Conservation (phyloP, 2,797 vertebrate genomes). For the Onychomys leucogaster region DNA sequence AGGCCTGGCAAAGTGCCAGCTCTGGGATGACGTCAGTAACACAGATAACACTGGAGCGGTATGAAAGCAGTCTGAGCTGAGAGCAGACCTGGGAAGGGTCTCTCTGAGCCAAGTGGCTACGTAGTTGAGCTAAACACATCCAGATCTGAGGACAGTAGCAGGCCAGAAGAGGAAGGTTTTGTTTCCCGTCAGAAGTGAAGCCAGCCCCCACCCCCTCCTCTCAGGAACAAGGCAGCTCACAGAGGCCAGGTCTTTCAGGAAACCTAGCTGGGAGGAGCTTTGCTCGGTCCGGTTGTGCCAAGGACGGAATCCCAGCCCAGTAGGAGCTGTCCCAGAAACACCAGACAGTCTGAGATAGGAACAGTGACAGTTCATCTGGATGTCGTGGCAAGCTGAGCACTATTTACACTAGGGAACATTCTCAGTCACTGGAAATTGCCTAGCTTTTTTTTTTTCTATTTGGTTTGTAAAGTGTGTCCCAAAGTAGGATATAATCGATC, state of each 20-base stretch:
- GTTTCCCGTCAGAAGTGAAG: conserved; percentile 39
- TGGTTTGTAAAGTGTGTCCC: conserved; percentile 38
- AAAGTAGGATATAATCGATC: conserved; percentile 12
- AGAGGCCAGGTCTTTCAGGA: background rate
- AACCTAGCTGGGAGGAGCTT: background rate
- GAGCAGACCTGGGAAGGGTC: background rate
- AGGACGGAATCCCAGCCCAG: background rate
- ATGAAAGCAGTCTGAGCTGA: background rate
- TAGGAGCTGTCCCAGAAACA: background rate
- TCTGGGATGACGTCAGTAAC: background rate
- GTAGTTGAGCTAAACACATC: background rate
- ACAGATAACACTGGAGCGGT: no score
- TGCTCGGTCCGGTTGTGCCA: background rate
- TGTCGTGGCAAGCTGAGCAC: background rate
- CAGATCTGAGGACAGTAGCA: background rate
- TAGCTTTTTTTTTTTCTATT: background rate
- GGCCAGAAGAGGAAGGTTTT: background rate
- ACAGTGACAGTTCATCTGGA: background rate
- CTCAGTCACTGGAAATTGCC: background rate
- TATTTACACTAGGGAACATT: background rate
- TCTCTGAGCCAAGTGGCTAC: background rate
- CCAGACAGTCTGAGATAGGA: background rate
- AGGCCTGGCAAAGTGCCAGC: background rate
- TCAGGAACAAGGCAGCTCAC: background rate
- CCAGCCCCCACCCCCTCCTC: background rate